Evolutionary conservation across 1,140 invertebrate genomes (phyloP).

Genomic region (Metopolophium dirhodum): DNA sequence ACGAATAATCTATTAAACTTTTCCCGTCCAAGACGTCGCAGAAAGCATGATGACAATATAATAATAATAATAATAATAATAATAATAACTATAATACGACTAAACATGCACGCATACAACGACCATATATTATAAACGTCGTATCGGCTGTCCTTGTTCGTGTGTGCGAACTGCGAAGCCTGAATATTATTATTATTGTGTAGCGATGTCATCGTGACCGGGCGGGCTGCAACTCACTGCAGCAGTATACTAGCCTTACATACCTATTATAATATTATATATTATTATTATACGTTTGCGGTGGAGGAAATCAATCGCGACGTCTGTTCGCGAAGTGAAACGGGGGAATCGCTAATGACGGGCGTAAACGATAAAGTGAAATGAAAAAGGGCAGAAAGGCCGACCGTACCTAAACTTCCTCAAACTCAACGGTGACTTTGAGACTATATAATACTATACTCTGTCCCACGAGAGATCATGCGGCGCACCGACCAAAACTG

Average conservation of each 20-base stretch:
- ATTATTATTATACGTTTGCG: neutral
- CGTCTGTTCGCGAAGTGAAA: neutral
- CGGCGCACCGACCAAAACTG: too few relatives aligned
- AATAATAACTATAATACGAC: neutral
- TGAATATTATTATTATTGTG: neutral
- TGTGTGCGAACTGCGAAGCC: neutral
- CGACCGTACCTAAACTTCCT: too few relatives aligned
- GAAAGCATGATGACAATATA: neutral
- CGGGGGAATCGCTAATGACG: neutral
- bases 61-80: neutral
- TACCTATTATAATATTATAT: neutral
- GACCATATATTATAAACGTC: neutral
- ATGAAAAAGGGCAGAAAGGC: neutral
- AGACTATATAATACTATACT: too few relatives aligned
- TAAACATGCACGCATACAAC: neutral
- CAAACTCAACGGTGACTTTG: too few relatives aligned
- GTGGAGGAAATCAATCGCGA: neutral
- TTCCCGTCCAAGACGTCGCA: neutral
- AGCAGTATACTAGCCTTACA: neutral
- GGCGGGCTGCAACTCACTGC: neutral
- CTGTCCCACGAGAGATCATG: too few relatives aligned
- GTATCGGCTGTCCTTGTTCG: neutral
- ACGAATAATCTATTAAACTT: constrained; percentile 8
- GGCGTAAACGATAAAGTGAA: neutral
- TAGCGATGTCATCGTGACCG: neutral